phyloP scores from a whole-genome alignment of 2,888 invertebrate species.

The Amiota mariae region DNA sequence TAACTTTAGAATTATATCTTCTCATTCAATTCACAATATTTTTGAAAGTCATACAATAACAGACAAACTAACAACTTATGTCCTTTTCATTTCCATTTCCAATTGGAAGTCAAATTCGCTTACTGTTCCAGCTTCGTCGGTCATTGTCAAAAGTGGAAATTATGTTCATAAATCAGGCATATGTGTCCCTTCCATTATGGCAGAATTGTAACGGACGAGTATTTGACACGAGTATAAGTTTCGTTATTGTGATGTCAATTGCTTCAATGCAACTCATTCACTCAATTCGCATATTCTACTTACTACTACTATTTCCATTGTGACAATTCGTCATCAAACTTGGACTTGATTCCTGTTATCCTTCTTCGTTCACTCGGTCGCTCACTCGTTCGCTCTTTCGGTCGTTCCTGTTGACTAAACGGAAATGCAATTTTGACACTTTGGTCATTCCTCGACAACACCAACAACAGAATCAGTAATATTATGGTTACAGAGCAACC shows the following conservation, averaged over 20 bases:
- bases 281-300: neutral
- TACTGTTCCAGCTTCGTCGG: too few species aligned
- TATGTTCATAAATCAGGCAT: constrained; percentile 65
- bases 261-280: neutral
- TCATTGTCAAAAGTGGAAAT: constrained; percentile 61
- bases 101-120: too few species aligned
- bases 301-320: constrained; percentile 42
- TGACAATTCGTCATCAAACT: neutral
- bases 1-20: too few species aligned
- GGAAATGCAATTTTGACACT: constrained; percentile 57
- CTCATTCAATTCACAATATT: too few species aligned
- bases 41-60: too few species aligned
- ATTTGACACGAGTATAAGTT: constrained; percentile 38
- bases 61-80: too few species aligned
- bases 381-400: too few species aligned
- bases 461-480: too few species aligned
- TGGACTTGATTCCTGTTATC: neutral
- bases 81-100: too few species aligned
- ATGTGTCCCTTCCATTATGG: constrained; percentile 42
- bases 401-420: constrained; percentile 25
- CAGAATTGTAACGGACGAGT: too few species aligned
- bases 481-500: too few species aligned
- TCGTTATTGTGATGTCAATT: constrained; percentile 20
- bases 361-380: neutral
- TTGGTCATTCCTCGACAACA: constrained; percentile 38